Evolutionary conservation across 64 coral and sea anemone genomes (phyloP), one percentile per base, ranked within the genome.

Genomic region (Stichodactyla mertensii): DNA sequence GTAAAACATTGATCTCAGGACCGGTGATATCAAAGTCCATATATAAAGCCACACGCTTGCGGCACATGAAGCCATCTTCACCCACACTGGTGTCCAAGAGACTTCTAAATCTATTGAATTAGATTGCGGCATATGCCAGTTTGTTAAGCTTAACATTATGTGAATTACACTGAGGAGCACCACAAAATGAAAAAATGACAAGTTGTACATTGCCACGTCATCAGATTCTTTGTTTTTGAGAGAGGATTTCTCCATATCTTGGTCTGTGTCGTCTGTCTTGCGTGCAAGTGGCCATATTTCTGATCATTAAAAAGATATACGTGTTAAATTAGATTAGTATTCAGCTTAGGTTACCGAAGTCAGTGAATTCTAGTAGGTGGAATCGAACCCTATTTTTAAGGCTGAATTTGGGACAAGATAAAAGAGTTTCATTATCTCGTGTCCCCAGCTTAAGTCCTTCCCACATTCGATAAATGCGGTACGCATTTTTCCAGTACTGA

Each of bases 61-160:
- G 85, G 91, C 92, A 52, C 94, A 90, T 20, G 94, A 92, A 4
- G 88, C 91, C 94, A 96, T 96, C 78, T 96, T 96, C 52, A 93
- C 86, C 90, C 91, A 93, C 26, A 96, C 91, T 80, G 94, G 87
- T 88, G 91, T 91, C 94, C 94, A 96, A 15, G 94, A 90, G 5
- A 51, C 2, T 80, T 80, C 16, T 54, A 80, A 80, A 80, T 71
- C 24, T 7, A 11, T 13, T 1, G 78, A 15, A 52, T 80, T 52
- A 10, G 12, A 8, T 10, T 20, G 54, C 5, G 97, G 97, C 22
- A 74, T 87, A 86, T 99, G 92, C 97, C 97, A 99, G 78, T 95
- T 95, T 28, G 97, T 99, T 10, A 99, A 85, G 13, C 55, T 89
- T 87, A 95, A 92, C 97, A 99, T 99, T 23, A 99, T 62, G 16